Evolutionary conservation across 2,888 invertebrate genomes (phyloP).

Genomic region (Troilus luridus): DNA sequence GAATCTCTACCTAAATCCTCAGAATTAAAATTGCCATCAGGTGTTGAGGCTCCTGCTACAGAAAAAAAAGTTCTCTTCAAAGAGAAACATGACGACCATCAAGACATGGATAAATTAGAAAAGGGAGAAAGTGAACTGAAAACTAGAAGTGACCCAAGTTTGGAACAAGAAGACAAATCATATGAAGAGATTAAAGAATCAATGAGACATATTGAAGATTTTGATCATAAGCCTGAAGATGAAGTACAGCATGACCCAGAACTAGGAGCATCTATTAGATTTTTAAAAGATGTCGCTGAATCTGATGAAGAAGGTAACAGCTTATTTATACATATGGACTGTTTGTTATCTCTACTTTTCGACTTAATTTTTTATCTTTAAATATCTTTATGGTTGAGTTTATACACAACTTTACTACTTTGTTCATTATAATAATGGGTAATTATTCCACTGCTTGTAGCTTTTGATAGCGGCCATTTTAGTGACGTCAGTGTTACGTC

Average conservation of each 20-base stretch:
- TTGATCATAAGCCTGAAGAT: neutral
- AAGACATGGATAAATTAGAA: conserved; percentile 54
- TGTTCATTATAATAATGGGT: no score
- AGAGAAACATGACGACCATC: neutral
- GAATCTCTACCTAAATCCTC: conserved; percentile 54
- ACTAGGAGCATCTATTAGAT: neutral
- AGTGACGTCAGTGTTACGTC: no score
- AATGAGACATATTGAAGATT: conserved; percentile 10
- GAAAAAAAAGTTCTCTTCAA: conserved; percentile 20
- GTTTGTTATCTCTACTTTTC: neutral
- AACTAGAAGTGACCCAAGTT: conserved; percentile 39
- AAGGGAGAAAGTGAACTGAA: conserved; percentile 30
- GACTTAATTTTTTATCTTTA: neutral
- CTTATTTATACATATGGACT: neutral
- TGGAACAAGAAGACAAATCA: conserved; percentile 37
- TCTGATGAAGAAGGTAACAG: conserved; percentile 59
- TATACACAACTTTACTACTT: no score
- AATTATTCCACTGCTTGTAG: no score
- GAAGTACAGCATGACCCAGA: neutral
- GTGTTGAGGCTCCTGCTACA: neutral
- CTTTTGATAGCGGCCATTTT: no score
- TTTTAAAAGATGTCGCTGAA: conserved; percentile 57
- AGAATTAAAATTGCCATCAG: conserved; percentile 8
- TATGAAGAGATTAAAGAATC: conserved; percentile 44
- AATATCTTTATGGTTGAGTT: no score